These are phyloP conservation scores for Drosophila santomea DNA, from an alignment of 1,140 invertebrate species.

Conservation along the genomic window DNA sequence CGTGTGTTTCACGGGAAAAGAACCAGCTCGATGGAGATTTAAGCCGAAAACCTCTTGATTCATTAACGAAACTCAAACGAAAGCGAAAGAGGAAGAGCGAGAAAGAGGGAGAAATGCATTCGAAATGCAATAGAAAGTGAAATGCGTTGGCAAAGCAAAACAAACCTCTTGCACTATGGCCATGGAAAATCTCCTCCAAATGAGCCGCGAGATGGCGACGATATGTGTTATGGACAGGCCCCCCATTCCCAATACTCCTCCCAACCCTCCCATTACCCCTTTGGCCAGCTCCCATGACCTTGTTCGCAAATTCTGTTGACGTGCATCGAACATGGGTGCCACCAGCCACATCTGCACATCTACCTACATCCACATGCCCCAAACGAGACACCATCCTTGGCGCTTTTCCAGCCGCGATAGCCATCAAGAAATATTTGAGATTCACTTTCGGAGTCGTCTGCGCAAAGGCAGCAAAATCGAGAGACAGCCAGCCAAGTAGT, in stretches of 20 bases:
- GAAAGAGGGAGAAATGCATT: slow-evolving; percentile 57
- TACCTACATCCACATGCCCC: slow-evolving; percentile 1
- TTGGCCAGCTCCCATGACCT: slow-evolving; percentile 69
- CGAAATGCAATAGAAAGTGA: slow-evolving; percentile 79
- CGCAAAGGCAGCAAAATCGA: slow-evolving; percentile 29
- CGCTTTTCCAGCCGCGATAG: slow-evolving; percentile 29
- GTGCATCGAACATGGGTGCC: slow-evolving; percentile 50
- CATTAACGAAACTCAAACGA: slow-evolving; percentile 54
- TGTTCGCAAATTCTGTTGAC: slow-evolving; percentile 66
- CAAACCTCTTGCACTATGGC: slow-evolving; percentile 7
- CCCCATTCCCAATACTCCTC: not conserved
- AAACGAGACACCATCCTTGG: slow-evolving; percentile 43
- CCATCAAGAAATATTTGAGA: slow-evolving; percentile 76
- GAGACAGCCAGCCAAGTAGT: slow-evolving; percentile 35
- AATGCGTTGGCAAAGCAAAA: slow-evolving; percentile 67
- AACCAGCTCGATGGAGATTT: slow-evolving; percentile 15
- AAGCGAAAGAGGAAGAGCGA: slow-evolving; percentile 67
- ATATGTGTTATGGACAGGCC: slow-evolving; percentile 46
- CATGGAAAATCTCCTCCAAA: slow-evolving; percentile 45
- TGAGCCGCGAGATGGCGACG: slow-evolving; percentile 61
- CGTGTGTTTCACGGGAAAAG: slow-evolving; percentile 25
- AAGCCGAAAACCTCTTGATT: slow-evolving; percentile 16
- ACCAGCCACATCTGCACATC: slow-evolving; percentile 6
- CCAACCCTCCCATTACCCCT: slow-evolving; percentile 43
- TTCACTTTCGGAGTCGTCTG: slow-evolving; percentile 66